Percentiles rank a stretch among this genome's conserved stretches.
Conservation (phyloP, 2,888 invertebrate genomes). For the Physocephala rufipes region DNA sequence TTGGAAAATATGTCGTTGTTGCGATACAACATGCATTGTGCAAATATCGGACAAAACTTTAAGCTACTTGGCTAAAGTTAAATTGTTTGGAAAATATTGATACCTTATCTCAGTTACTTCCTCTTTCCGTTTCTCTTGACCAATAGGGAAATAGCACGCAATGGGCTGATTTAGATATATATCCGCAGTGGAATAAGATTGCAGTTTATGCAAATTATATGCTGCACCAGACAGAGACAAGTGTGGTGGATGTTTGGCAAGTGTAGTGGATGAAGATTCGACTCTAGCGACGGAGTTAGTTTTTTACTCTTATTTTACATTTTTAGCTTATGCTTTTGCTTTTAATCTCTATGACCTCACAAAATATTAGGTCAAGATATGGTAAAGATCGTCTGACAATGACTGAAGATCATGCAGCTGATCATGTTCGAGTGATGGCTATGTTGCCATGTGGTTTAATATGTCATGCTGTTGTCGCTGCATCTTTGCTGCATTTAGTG, state of each 20-base stretch:
- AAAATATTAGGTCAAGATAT: conserved; percentile 23
- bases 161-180: no score
- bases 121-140: background rate
- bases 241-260: background rate
- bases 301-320: no score
- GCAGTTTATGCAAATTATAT: conserved; percentile 34
- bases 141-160: no score
- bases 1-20: conserved; percentile 4
- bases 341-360: conserved; percentile 23
- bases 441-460: background rate
- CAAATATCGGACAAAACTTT: conserved; percentile 31
- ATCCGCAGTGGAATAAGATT: no score
- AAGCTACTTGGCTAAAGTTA: conserved; percentile 22
- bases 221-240: conserved; percentile 13
- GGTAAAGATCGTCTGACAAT: conserved; percentile 19
- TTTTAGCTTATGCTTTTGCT: background rate
- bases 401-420: background rate
- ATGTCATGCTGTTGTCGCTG: background rate
- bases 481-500: background rate
- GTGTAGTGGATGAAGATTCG: background rate
- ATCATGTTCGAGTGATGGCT: conserved; percentile 11
- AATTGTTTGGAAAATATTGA: conserved; percentile 26
- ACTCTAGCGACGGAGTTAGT: no score
- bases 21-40: conserved; percentile 20
- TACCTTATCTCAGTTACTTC: background rate